Base-by-base conservation (phyloP, 2,888 invertebrate species). In the Dermolepida albohirtum region DNA sequence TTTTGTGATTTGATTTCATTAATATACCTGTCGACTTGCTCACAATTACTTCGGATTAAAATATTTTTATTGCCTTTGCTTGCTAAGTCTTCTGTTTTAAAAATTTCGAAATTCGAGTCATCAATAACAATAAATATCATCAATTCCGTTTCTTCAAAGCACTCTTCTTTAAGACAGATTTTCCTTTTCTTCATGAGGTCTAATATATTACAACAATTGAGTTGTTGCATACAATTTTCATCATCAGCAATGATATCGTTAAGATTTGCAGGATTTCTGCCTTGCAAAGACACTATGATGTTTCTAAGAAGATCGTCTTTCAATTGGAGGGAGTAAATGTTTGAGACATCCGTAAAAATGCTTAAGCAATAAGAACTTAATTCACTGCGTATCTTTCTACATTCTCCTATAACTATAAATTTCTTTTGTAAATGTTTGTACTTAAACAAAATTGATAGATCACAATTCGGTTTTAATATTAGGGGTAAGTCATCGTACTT, bases 341-440 rank as follows among this genome's bases (percentile, higher is more conserved):
- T 10, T 34, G 34, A 8, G 1, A 34, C 6, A 10, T 10, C 6
- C 1, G 34, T 10, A 34, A 34, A 34, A 34, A 34, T 6, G 5
- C 10, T 34, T 29, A 27, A 22, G 27, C 7, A 10, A 44, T 11
- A 12, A 11, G 43, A n/a, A 6, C 14, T 7, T 27, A 59, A 12
- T 27, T 59, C 44, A 1, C 27, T 27, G 12, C 14, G n/a, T 12
- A 7, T 44, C 43, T 7, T 44, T 8, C 29, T 44, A 5, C 12
- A 4, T 4, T n/a, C 27, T 5, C 44, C 44, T 44, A 59, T 8
- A 5, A 59, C 6, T 1, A 59, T 59, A 44, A 59, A 29, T 29
- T 59, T 59, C 40, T 27, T 59, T 10, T 29, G 43, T 44, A 59
- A 59, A 27, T 59, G 59, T 22, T 12, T 11, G n/a, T 59, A 59